Evolutionary conservation across 1,140 invertebrate species (phyloP), one percentile per base, ranked within the genome.

Genomic region (Pseudomyrmex dendroicus): DNA sequence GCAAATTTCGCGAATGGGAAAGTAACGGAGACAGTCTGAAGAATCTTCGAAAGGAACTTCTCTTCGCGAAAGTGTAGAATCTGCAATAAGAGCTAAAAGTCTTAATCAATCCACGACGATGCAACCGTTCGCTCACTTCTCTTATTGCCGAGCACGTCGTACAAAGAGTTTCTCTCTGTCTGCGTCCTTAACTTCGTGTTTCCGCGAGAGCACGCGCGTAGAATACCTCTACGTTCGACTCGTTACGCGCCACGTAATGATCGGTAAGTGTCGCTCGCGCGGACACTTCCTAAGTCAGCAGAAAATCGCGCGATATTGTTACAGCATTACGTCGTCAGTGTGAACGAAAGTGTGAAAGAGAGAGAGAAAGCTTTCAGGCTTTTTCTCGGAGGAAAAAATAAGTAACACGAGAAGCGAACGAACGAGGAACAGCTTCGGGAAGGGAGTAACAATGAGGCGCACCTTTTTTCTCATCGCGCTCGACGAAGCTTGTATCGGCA

Each of bases 401-500:
- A 57, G 62, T 66, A 61, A 78, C 64, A 56, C 46, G 54, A 70
- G 50, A 50, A 70, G 35, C 35, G 73, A 76, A 74, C 52, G 70
- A 84, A 13, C 59, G n/a, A 76, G 61, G 46, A 67, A 46, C 74
- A 67, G 52, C 56, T 48, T n/a, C 35, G 35, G 35, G 25, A 25
- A 25, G 68, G 82, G 66, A 68, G 68, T 90, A 91, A 91, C 87
- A 88, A 91, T 84, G 88, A 84, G 83, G 80, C 22, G 13, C 50
- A 73, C 76, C 73, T 78, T 87, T 84, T 84, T 89, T 89, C 82
- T 85, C 73, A 73, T 78, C 76, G 83, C 83, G 90, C 67, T 89
- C 86, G 86, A 77, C 78, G 84, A 88, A 85, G 86, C 89, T 90
- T 87, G 83, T 84, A 77, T 85, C 74, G 73, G 80, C 68, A 86